Evolutionary conservation across 2,888 invertebrate genomes (phyloP), one percentile per base, ranked within the genome.

Genomic region (Leptarthrus brevirostris): DNA sequence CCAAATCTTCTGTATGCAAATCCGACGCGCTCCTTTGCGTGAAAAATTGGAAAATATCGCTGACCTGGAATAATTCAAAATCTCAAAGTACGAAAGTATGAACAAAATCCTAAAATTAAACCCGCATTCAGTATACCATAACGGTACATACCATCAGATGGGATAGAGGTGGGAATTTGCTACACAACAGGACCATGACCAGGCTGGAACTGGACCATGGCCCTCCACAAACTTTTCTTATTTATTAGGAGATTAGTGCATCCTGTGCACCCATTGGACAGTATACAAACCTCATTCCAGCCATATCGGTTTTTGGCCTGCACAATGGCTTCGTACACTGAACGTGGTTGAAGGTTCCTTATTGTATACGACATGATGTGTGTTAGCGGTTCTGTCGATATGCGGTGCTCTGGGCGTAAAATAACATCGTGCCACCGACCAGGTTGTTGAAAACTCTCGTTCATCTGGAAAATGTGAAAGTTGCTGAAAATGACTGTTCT

Each of bases 271-370:
- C 56, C 40, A 18, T 6, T 64, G 72, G 58, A 18, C 61, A 40
- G 20, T 58, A n/a, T 49, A 79, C 81, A 78, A 77, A 89, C 89
- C 87, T 91, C 90, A 79, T 91, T 91, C 91, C 91, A 91, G 0
- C 92, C 92, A 78, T 91, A 91, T 84, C 90, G 87, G 83, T 92
- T 92, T 86, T 90, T 91, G 74, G 92, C 91, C 80, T 91, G 90
- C 70, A 92, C 91, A 78, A 91, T 90, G 10, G 91, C 91, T 80
- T 92, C 92, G 83, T 91, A 92, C 76, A 90, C 89, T 6, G 90
- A 89, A 1, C 88, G 90, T 0, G 91, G 88, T 81, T 90, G 87
- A 77, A 92, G 85, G 34, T 87, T 88, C 26, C 86, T 86, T 79
- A 92, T 88, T 82, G 90, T 89, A 83, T 91, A 90, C 1, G 89